These are phyloP conservation scores for Falco novaeseelandiae DNA, from an alignment of 2,797 vertebrate species.

Conservation along the genomic window DNA sequence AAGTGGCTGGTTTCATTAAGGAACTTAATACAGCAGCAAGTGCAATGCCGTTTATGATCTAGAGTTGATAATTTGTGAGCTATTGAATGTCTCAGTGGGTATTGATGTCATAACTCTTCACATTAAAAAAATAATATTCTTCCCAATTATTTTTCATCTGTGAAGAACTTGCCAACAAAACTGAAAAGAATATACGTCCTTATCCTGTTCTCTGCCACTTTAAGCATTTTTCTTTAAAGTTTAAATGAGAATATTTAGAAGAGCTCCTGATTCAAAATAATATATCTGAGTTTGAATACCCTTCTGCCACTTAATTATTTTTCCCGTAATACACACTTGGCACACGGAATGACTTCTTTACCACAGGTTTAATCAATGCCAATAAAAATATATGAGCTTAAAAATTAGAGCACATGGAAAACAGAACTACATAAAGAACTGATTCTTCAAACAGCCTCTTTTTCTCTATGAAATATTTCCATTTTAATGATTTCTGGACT, in stretches of 20 bases:
- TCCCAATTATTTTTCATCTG: conserved; percentile 3
- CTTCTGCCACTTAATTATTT: not conserved
- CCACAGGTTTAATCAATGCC: not conserved
- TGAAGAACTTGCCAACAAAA: not conserved
- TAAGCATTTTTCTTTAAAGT: not conserved
- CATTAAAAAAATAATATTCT: not conserved
- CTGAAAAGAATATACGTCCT: not conserved
- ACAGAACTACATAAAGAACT: not conserved
- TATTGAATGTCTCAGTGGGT: not conserved
- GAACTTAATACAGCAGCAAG: not conserved
- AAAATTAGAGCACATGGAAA: not conserved
- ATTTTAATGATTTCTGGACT: conserved; percentile 11
- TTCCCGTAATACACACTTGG: not conserved
- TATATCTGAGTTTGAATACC: not conserved
- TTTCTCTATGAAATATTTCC: conserved; percentile 28
- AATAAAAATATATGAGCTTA: not conserved
- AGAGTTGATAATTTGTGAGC: not conserved
- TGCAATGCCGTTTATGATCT: not conserved
- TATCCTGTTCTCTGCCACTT: not conserved
- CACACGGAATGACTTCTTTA: not conserved
- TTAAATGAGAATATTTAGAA: not conserved
- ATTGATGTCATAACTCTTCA: not conserved
- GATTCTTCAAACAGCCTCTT: not conserved
- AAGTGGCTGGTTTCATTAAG: not conserved
- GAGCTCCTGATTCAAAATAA: not conserved